phyloP scores from a whole-genome alignment of 2,113 vertebrate species.

The Phrynosoma platyrhinos region DNA sequence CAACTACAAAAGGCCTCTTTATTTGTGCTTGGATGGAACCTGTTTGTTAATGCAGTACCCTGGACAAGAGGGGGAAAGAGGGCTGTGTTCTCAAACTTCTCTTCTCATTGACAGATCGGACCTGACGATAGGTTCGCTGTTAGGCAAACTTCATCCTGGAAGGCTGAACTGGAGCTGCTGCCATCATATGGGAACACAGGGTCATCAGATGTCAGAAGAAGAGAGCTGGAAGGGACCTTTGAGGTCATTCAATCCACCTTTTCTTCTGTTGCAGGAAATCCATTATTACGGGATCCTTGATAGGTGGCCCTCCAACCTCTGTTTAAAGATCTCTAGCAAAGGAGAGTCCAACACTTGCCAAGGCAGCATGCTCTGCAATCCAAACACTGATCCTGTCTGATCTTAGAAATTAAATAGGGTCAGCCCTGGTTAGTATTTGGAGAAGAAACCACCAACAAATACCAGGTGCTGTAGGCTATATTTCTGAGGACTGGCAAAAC shows the following conservation, averaged over 20 bases:
- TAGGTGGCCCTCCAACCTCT: background rate
- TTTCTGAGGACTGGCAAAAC: too few species aligned
- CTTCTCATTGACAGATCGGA: background rate
- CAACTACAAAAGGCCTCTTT: slow-evolving; percentile 37
- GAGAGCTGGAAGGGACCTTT: background rate
- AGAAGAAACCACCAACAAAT: too few species aligned
- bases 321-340: background rate
- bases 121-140: background rate
- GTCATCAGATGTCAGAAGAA: background rate
- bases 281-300: background rate
- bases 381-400: too few species aligned
- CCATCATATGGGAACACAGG: background rate
- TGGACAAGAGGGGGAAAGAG: accelerated
- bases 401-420: too few species aligned
- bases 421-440: too few species aligned
- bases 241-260: background rate
- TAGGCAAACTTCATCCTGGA: background rate
- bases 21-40: slow-evolving; percentile 11
- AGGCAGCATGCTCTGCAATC: background rate
- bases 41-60: slow-evolving; percentile 23
- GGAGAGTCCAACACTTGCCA: background rate
- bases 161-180: background rate
- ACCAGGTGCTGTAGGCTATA: too few species aligned
- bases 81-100: background rate
- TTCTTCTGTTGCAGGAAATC: background rate